Percentiles rank a stretch among this genome's conserved stretches.
Conservation (phyloP, 2,797 vertebrate species). For the Sebastes oblongus region DNA sequence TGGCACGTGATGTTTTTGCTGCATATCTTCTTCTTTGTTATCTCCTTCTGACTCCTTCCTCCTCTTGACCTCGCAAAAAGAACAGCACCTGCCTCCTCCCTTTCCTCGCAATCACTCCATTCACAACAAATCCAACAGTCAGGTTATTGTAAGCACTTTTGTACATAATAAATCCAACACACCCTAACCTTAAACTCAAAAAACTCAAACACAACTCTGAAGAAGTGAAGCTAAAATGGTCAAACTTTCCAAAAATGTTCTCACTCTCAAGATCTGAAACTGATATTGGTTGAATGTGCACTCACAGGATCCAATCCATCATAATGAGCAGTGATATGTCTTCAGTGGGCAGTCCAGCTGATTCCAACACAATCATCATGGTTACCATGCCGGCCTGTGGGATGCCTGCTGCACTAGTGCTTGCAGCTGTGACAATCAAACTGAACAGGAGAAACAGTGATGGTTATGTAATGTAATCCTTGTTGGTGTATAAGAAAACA, state of each 20-base stretch:
- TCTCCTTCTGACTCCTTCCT: too few relatives aligned
- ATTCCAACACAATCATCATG: constrained; percentile 52
- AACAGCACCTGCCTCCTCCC: too few relatives aligned
- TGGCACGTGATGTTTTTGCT: too few relatives aligned
- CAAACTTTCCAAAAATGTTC: neutral
- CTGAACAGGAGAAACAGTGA: constrained; percentile 4
- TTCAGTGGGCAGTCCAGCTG: constrained; percentile 42
- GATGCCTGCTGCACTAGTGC: constrained; percentile 86
- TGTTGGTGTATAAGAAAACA: neutral
- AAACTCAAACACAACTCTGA: too few relatives aligned
- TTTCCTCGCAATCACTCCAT: too few relatives aligned
- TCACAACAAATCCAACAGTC: too few relatives aligned
- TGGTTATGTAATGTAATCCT: neutral
- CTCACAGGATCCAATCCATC: constrained; percentile 58
- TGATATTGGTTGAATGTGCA: neutral
- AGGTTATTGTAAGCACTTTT: too few relatives aligned
- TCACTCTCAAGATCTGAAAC: neutral
- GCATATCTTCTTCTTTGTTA: too few relatives aligned
- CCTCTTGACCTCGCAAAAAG: too few relatives aligned
- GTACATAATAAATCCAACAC: too few relatives aligned
- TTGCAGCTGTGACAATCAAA: constrained; percentile 81
- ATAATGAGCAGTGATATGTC: constrained; percentile 42
- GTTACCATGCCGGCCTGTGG: constrained; percentile 83
- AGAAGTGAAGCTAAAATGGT: neutral
- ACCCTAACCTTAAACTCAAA: too few relatives aligned